Conservation (phyloP, 2,797 vertebrate species). For the Alca torda region DNA sequence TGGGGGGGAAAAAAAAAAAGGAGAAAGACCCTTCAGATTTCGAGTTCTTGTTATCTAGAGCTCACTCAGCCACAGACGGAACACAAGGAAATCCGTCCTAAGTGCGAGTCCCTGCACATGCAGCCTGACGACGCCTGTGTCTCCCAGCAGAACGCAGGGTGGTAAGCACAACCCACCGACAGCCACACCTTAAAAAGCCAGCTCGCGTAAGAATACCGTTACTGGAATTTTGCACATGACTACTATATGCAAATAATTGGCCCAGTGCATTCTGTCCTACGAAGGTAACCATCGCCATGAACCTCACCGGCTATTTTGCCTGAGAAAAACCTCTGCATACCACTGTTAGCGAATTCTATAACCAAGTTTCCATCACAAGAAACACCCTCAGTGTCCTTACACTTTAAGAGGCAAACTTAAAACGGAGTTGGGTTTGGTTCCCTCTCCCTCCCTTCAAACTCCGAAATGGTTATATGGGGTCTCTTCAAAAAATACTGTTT, state of each 20-base stretch:
- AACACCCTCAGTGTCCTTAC: neutral
- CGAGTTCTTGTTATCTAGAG: neutral
- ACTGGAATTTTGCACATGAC: accelerated
- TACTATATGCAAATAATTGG: neutral
- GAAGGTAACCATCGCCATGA: neutral
- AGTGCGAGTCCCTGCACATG: neutral
- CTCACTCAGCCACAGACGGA: neutral
- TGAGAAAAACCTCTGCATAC: neutral
- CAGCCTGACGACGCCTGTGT: too few relatives aligned
- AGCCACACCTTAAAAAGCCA: neutral
- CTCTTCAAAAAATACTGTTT: neutral
- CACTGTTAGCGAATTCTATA: accelerated
- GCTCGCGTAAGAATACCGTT: accelerated
- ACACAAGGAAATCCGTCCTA: neutral
- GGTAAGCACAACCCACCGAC: accelerated
- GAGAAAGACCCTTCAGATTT: neutral
- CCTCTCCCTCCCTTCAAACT: neutral
- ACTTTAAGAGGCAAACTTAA: neutral
- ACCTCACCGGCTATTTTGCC: neutral
- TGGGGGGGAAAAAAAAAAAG: neutral
- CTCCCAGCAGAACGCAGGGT: accelerated
- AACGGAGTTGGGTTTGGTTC: neutral
- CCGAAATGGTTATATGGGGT: neutral
- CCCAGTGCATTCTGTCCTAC: neutral
- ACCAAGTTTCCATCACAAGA: neutral